phyloP scores from a whole-genome alignment of 2,113 vertebrate species.

The Podiceps cristatus region DNA sequence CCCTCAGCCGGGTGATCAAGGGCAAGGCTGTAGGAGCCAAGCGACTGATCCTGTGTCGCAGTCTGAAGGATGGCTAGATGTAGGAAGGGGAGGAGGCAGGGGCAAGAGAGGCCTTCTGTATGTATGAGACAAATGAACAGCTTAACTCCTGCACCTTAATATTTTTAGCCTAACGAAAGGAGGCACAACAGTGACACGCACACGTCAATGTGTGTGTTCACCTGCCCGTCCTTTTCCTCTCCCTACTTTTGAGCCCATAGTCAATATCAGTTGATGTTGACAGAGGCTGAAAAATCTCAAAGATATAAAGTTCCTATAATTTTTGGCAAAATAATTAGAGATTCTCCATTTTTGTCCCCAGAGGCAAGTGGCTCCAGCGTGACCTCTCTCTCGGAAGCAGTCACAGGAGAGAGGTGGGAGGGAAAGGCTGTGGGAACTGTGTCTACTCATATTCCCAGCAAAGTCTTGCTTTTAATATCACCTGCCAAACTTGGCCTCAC shows the following conservation, averaged over 20 bases:
- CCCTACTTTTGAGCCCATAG: not conserved
- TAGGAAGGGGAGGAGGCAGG: too few relatives aligned
- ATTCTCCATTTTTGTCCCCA: not conserved
- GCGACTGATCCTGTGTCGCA: fast-evolving
- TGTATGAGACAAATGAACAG: not conserved
- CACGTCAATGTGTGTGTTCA: not conserved
- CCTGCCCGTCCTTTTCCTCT: not conserved
- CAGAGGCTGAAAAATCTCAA: not conserved
- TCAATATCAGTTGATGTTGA: not conserved
- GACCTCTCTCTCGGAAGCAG: not conserved
- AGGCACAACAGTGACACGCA: fast-evolving
- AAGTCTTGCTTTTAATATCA: not conserved
- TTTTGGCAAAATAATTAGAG: not conserved
- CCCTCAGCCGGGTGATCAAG: not conserved
- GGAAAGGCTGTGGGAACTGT: not conserved
- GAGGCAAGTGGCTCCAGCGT: not conserved
- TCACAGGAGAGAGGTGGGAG: not conserved
- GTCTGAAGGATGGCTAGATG: not conserved
- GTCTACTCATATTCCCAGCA: not conserved
- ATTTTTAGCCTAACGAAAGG: not conserved
- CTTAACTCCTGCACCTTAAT: not conserved
- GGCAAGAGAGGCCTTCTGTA: not conserved
- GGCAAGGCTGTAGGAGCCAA: not conserved
- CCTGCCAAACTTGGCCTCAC: not conserved
- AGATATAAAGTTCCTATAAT: not conserved